Conservation (phyloP, 2,797 vertebrate species). For the Cheracebus regulus region DNA sequence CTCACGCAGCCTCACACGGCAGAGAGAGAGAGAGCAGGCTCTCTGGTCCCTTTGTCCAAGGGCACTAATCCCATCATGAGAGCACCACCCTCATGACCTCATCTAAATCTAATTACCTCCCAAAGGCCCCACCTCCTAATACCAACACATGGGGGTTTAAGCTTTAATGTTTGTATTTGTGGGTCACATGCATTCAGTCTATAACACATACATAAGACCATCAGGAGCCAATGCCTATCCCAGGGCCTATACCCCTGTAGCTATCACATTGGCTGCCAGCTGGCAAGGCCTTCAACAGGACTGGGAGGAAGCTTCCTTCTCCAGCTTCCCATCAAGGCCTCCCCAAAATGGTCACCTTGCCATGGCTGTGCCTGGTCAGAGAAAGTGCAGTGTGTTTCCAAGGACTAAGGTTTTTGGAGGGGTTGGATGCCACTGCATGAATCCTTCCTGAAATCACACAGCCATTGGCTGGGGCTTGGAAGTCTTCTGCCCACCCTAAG, state of each 20-base stretch:
- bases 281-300: background rate
- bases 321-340: background rate
- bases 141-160: background rate
- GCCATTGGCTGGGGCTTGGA: background rate
- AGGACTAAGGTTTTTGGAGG: background rate
- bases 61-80: background rate
- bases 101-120: background rate
- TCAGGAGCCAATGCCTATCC: background rate
- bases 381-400: rapidly evolving
- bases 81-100: background rate
- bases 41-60: background rate
- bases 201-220: background rate
- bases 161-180: background rate
- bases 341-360: rapidly evolving
- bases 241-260: rapidly evolving
- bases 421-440: background rate
- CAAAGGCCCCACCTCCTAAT: background rate
- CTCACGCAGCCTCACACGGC: too few species aligned
- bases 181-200: background rate
- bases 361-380: background rate
- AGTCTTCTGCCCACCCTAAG: background rate
- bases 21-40: too few species aligned
- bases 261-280: background rate
- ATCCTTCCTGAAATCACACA: background rate
- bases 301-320: background rate